Percentiles rank a stretch among this genome's conserved stretches.
phyloP scores from a whole-genome alignment of 2,797 vertebrate species.

The Labroides dimidiatus region DNA sequence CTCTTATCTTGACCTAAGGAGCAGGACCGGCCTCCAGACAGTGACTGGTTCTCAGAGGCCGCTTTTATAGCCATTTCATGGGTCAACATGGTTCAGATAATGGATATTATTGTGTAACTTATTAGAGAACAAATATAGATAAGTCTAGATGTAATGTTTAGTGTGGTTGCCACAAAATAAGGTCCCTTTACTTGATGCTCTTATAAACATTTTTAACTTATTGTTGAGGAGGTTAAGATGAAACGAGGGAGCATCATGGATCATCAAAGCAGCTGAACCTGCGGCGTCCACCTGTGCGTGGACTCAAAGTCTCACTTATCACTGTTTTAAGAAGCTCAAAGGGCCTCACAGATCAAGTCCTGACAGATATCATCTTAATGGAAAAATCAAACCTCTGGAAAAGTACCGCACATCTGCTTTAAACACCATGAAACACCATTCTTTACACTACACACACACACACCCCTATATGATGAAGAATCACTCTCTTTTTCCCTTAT shows the following conservation, averaged over 20 bases:
- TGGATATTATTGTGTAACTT: constrained; percentile 83
- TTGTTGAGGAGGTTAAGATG: constrained; percentile 51
- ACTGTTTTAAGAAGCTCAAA: constrained; percentile 34
- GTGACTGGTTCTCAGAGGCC: constrained; percentile 71
- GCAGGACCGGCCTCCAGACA: constrained; percentile 74
- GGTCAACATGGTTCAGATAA: constrained; percentile 77
- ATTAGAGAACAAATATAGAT: constrained; percentile 82
- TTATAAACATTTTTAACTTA: constrained; percentile 70
- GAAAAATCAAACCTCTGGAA: constrained; percentile 12
- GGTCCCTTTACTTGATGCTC: constrained; percentile 87
- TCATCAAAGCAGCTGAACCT: constrained; percentile 51
- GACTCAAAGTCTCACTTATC: constrained; percentile 17
- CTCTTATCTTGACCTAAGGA: constrained; percentile 71
- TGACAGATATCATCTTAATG: constrained; percentile 22
- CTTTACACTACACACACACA: neutral
- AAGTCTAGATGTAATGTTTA: constrained; percentile 83
- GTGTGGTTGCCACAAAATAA: constrained; percentile 84
- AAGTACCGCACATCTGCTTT: constrained; percentile 10
- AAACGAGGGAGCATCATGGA: constrained; percentile 20
- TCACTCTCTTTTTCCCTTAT: neutral
- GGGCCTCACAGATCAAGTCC: constrained; percentile 11
- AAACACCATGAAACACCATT: too few relatives aligned
- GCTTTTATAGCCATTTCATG: constrained; percentile 81
- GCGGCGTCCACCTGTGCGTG: constrained; percentile 26
- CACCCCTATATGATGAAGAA: neutral